phyloP scores from a whole-genome alignment of 2,888 invertebrate species.

The Adelphocoris suturalis region DNA sequence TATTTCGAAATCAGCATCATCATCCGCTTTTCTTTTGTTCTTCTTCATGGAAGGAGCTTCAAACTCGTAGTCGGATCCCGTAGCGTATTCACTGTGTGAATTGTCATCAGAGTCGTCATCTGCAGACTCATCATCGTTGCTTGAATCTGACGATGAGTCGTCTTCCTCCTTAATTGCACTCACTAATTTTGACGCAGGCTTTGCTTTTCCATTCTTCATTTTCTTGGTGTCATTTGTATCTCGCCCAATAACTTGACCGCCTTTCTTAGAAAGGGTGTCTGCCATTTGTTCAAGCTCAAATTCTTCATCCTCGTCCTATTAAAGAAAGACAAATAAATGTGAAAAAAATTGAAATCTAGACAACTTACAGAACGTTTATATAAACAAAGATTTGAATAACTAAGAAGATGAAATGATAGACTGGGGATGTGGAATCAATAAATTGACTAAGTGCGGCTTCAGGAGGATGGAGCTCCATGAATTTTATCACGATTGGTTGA shows the following conservation, averaged over 20 bases:
- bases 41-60: conserved; percentile 77
- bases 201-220: not conserved
- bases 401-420: not conserved
- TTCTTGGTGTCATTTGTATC: not conserved
- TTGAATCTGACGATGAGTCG: conserved; percentile 55
- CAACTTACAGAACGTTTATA: not conserved
- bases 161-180: conserved; percentile 34
- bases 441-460: no score
- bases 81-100: conserved; percentile 77
- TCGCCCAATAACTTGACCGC: conserved; percentile 80
- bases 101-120: conserved; percentile 80
- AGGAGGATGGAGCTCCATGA: no score
- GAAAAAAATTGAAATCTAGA: conserved; percentile 78
- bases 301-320: conserved; percentile 92
- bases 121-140: conserved; percentile 79
- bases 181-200: not conserved
- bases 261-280: conserved; percentile 86
- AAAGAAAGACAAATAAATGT: not conserved
- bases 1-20: conserved; percentile 81
- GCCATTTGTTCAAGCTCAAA: conserved; percentile 90
- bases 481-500: no score
- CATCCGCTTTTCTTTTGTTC: conserved; percentile 66
- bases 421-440: no score
- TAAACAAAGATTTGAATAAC: not conserved
- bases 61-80: conserved; percentile 79